Evolutionary conservation across 2,888 invertebrate species (phyloP), one percentile per base, ranked within the genome.

Genomic region (Ophonus ardosiacus): DNA sequence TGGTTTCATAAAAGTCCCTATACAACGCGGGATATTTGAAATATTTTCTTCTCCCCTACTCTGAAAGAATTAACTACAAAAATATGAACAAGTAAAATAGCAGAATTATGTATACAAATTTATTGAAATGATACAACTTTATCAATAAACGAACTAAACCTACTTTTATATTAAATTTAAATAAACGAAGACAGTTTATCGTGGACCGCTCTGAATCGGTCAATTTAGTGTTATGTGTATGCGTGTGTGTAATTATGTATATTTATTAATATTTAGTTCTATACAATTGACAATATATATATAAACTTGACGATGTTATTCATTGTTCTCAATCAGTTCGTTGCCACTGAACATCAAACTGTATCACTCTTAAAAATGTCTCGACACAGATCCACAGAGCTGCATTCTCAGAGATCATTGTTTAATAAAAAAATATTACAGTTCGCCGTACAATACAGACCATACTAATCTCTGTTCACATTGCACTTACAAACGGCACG

Each of bases 51-150:
- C 40, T 43, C n/a, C 18, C 15, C 68, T 38, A 38, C 43, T 40
- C 15, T 51, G 1, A 8, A 31, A 5, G 4, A 31, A 31, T 1
- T 31, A 31, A 3, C 3, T 31, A 31, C 6, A 5, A 0, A 13
- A 51, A 59, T n/a, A 31, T 15, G 43, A 38, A 15, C 15, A 68
- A 74, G 17, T 15, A 63, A 63, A 43, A 18, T 7, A 17, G 15
- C 7, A 17, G 40, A 85, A 81, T 86, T 88, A 87, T 87, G 87
- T 87, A 88, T 88, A 89, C 88, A 88, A 88, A 88, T 88, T 88
- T 88, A 88, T 88, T 89, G 87, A 88, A 88, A 89, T 88, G 88
- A 88, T 88, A 88, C 88, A 88, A 76, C 24, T 51, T 74, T 65
- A 71, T 83, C 68, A 74, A 78, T 81, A 85, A 74, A 65, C 71